phyloP scores from a whole-genome alignment of 2,113 vertebrate species.

The Psophia crepitans region DNA sequence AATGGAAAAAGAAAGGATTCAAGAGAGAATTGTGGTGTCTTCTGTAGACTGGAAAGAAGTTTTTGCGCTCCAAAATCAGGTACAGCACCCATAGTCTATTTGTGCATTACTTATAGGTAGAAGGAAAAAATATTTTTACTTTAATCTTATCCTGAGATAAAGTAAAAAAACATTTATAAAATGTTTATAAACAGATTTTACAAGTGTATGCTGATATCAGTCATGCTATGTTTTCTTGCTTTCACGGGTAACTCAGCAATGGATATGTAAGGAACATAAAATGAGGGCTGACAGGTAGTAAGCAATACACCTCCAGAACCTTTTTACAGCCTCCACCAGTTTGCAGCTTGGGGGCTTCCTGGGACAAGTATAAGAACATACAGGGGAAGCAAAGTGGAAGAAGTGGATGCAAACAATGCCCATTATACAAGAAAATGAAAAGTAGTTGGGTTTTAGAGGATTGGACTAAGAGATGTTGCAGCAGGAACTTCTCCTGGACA shows the following conservation, averaged over 20 bases:
- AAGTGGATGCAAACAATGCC: neutral
- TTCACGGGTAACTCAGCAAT: neutral
- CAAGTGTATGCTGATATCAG: neutral
- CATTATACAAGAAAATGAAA: neutral
- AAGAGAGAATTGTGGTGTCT: neutral
- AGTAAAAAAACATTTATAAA: neutral
- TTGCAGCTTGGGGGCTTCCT: neutral
- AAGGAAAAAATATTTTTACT: neutral
- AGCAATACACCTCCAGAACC: neutral
- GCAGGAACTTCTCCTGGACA: neutral
- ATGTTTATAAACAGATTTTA: neutral
- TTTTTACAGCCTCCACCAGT: neutral
- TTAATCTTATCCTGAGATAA: neutral
- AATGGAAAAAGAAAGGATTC: neutral
- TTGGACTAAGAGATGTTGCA: neutral
- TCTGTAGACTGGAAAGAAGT: neutral
- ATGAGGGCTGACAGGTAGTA: neutral
- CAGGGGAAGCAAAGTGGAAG: neutral
- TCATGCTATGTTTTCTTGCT: neutral
- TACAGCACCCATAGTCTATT: neutral
- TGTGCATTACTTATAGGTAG: neutral
- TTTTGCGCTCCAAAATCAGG: neutral
- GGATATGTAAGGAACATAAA: neutral
- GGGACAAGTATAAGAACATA: neutral
- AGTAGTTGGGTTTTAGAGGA: neutral